phyloP scores from a whole-genome alignment of 2,113 vertebrate species.

The Antigone vipio region DNA sequence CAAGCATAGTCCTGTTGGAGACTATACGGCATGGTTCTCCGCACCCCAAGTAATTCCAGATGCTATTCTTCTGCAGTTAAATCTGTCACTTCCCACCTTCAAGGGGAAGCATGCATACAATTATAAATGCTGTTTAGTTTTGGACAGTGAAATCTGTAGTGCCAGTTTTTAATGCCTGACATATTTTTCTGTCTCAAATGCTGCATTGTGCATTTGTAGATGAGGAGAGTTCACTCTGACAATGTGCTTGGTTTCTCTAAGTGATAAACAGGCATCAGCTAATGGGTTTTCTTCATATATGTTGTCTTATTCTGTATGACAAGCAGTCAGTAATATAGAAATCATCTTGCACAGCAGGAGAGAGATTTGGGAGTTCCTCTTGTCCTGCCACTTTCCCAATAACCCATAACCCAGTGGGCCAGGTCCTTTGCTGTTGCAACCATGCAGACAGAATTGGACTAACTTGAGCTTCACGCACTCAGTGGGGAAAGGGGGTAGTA shows the following conservation, averaged over 20 bases:
- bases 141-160: neutral
- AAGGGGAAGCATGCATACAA: neutral
- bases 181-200: neutral
- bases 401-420: neutral
- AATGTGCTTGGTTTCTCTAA: neutral
- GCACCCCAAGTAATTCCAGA: neutral
- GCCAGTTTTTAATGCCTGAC: neutral
- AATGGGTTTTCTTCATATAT: neutral
- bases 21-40: neutral
- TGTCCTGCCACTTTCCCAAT: neutral
- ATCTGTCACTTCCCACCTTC: neutral
- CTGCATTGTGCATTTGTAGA: neutral
- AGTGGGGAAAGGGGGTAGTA: neutral
- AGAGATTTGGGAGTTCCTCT: neutral
- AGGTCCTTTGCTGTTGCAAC: neutral
- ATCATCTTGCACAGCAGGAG: neutral
- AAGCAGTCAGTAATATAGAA: neutral
- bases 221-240: neutral
- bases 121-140: neutral
- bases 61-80: neutral
- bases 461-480: neutral
- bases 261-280: neutral
- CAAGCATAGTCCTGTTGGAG: neutral
- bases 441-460: neutral
- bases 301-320: neutral